phyloP scores from a whole-genome alignment of 2,113 vertebrate species.

The Eptesicus fuscus region DNA sequence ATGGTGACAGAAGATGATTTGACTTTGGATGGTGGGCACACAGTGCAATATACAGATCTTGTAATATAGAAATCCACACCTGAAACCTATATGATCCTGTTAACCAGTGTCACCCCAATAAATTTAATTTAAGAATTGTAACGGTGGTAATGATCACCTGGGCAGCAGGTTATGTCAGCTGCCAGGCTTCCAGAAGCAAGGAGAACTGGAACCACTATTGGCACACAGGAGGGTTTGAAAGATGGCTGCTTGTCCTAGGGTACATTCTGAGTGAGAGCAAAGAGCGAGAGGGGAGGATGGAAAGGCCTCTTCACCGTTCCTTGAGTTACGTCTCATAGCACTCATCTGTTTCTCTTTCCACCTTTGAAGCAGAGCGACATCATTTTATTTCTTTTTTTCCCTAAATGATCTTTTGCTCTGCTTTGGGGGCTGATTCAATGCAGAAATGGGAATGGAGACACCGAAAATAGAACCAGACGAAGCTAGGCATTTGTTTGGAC shows the following conservation, averaged over 20 bases:
- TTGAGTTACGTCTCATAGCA: conserved; percentile 24
- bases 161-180: neutral
- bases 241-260: conserved; percentile 56
- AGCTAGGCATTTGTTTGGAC: neutral
- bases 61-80: no score
- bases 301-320: conserved; percentile 49
- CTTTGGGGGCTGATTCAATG: conserved; percentile 13
- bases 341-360: neutral
- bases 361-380: neutral
- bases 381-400: neutral
- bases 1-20: no score
- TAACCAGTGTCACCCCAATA: no score
- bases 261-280: neutral
- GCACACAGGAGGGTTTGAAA: neutral
- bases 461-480: neutral
- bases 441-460: neutral
- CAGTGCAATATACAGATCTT: no score
- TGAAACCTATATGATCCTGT: no score
- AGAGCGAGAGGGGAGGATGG: conserved; percentile 51
- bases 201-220: neutral
- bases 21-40: no score
- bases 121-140: no score
- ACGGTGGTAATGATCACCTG: no score
- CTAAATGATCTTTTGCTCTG: neutral
- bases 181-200: neutral